These are phyloP conservation scores for Drosophila guanche DNA, from an alignment of 1,140 invertebrate species.

Conservation along the genomic window DNA sequence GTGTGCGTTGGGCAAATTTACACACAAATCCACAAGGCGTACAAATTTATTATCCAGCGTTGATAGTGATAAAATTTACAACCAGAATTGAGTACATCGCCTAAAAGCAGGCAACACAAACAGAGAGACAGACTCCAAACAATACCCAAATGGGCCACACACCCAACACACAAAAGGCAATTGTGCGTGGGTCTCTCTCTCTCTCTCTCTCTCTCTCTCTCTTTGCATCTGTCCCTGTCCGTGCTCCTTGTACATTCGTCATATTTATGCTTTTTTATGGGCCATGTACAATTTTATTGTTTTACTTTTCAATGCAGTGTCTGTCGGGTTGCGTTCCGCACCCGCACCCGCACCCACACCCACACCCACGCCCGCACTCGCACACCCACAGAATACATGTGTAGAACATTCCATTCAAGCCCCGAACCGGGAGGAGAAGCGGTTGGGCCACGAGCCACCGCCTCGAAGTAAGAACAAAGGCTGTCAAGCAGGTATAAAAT, in stretches of 20 bases:
- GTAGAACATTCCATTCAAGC: too few species aligned
- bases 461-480: conserved; percentile 2
- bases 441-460: too few species aligned
- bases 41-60: conserved; percentile 68
- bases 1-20: conserved; percentile 59
- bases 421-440: too few species aligned
- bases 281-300: conserved; percentile 76
- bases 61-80: conserved; percentile 80
- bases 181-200: conserved; percentile 27
- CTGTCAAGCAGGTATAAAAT: conserved; percentile 23
- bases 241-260: conserved; percentile 43
- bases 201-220: not conserved
- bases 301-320: conserved; percentile 68
- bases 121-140: conserved; percentile 35
- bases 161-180: conserved; percentile 34
- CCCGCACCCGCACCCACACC: conserved; percentile 2
- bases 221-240: not conserved
- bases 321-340: conserved; percentile 10
- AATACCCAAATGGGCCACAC: conserved; percentile 63
- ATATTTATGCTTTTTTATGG: conserved; percentile 75
- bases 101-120: conserved; percentile 61
- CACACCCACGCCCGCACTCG: not conserved
- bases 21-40: conserved; percentile 69
- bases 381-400: too few species aligned
- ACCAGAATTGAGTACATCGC: conserved; percentile 55